These are phyloP conservation scores for Amphiprion clarkii DNA, from an alignment of 2,797 vertebrate species.

Conservation along the genomic window DNA sequence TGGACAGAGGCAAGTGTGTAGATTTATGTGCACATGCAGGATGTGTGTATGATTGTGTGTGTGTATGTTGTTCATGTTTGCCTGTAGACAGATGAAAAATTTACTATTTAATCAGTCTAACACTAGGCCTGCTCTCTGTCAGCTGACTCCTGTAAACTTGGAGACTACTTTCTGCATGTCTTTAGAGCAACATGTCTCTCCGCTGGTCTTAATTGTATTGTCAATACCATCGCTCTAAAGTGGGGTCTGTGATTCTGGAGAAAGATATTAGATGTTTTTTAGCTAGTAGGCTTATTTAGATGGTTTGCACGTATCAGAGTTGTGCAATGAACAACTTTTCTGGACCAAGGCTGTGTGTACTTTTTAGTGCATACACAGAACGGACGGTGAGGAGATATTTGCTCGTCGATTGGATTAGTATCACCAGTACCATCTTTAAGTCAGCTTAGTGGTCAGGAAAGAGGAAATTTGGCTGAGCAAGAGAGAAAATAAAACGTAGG, in stretches of 20 bases:
- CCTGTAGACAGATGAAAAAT: conserved; percentile 46
- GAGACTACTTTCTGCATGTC: conserved; percentile 55
- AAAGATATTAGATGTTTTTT: no score
- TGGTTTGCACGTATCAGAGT: no score
- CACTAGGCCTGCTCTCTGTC: conserved; percentile 72
- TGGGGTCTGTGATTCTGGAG: no score
- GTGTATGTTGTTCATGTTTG: conserved; percentile 43
- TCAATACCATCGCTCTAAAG: conserved; percentile 24
- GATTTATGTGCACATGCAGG: conserved; percentile 18
- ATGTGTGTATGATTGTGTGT: conserved; percentile 26
- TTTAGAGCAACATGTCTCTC: conserved; percentile 37
- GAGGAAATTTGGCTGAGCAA: conserved; percentile 16
- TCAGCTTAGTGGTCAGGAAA: conserved; percentile 12
- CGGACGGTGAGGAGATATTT: no score
- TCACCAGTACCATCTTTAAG: neutral
- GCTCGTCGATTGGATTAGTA: no score
- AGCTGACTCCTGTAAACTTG: conserved; percentile 74
- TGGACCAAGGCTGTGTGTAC: no score
- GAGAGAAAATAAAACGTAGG: neutral
- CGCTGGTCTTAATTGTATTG: conserved; percentile 36
- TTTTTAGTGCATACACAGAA: no score
- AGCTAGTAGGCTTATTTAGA: no score
- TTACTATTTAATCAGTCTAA: conserved; percentile 71
- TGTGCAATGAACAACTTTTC: no score
- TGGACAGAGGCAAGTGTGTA: conserved; percentile 40